Evolutionary conservation across 1,140 invertebrate species (phyloP).

Genomic region (Drosophila sechellia): DNA sequence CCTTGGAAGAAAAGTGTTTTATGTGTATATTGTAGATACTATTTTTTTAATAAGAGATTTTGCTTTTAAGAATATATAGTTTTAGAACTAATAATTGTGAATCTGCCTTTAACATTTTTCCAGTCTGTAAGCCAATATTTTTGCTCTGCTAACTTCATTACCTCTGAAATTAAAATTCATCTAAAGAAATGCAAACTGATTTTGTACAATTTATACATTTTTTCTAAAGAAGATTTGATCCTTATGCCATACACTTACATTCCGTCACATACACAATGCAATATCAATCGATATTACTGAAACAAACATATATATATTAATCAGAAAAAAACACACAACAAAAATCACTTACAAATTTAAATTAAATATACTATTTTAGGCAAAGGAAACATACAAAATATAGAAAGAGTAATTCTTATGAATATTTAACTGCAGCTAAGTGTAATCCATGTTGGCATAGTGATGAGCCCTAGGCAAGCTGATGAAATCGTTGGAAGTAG

Average conservation of each 20-base stretch:
- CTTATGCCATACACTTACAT: constrained; percentile 7
- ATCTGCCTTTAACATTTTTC: constrained; percentile 19
- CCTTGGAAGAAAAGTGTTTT: constrained; percentile 24
- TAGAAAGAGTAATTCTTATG: not conserved
- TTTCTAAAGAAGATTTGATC: constrained; percentile 9
- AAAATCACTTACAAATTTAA: not conserved
- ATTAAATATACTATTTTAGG: constrained; percentile 3
- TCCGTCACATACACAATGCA: constrained; percentile 3
- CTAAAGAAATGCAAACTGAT: not conserved
- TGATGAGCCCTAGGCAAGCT: not conserved
- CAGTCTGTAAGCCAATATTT: constrained; percentile 40
- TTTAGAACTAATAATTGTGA: not conserved
- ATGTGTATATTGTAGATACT: constrained; percentile 28
- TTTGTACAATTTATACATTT: constrained; percentile 32
- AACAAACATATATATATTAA: no score
- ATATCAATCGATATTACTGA: not conserved
- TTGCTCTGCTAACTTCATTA: constrained; percentile 28
- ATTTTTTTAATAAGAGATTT: constrained; percentile 1
- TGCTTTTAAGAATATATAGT: constrained; percentile 1
- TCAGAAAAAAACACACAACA: no score
- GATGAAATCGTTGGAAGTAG: not conserved
- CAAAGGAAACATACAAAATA: constrained; percentile 9
- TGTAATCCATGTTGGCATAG: not conserved
- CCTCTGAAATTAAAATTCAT: not conserved
- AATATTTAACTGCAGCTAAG: not conserved